Conservation (phyloP, 2,888 invertebrate species). For the Brachyptera putata region DNA sequence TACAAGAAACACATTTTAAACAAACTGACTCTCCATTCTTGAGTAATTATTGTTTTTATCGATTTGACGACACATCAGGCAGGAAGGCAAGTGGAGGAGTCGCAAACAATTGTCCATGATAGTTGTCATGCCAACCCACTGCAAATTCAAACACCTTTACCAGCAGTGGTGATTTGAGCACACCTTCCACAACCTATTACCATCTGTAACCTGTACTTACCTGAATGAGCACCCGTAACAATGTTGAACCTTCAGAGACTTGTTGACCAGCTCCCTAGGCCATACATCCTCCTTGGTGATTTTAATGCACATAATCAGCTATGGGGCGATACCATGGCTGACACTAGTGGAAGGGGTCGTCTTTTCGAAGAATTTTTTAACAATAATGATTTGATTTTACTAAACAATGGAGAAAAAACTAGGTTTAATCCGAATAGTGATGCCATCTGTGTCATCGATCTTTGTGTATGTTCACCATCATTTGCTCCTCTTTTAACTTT, state of each 20-base stretch:
- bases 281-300: not conserved
- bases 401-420: not conserved
- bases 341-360: not conserved
- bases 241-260: too few relatives aligned
- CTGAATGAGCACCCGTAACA: too few relatives aligned
- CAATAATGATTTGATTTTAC: too few relatives aligned
- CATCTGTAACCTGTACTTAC: not conserved
- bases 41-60: too few relatives aligned
- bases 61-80: too few relatives aligned
- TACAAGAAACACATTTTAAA: too few relatives aligned
- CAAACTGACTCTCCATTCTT: too few relatives aligned
- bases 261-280: not conserved
- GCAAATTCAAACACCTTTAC: conserved; percentile 5
- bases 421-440: not conserved
- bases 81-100: too few relatives aligned
- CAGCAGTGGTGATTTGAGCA: not conserved
- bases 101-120: too few relatives aligned
- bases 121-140: too few relatives aligned
- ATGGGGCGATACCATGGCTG: not conserved
- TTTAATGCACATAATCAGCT: conserved; percentile 8
- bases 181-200: not conserved
- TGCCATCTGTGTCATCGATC: not conserved
- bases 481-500: not conserved
- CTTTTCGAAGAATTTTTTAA: not conserved
- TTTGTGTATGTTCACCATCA: not conserved